These are phyloP conservation scores for Dolichallabes microphthalmus DNA, from an alignment of 2,113 vertebrate species.

Conservation along the genomic window DNA sequence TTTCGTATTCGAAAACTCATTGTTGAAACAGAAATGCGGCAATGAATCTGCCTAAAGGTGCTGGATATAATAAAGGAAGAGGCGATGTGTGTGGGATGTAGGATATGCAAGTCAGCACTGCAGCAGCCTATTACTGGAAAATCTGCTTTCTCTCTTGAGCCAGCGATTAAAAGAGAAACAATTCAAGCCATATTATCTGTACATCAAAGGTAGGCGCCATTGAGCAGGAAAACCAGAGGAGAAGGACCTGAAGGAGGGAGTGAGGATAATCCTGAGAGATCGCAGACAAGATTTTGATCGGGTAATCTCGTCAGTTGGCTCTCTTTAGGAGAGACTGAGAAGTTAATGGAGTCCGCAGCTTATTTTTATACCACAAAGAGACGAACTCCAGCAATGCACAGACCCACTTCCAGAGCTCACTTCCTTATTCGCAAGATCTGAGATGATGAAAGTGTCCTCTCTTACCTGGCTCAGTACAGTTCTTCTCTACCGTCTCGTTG, in stretches of 20 bases:
- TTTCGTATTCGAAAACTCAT: background rate
- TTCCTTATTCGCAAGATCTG: background rate
- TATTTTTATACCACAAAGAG: background rate
- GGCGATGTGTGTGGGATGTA: background rate
- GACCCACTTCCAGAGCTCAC: background rate
- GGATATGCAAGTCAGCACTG: constrained; percentile 1
- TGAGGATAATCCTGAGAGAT: constrained; percentile 58
- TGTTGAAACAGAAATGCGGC: constrained; percentile 7
- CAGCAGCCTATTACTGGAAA: constrained; percentile 18
- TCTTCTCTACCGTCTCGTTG: constrained; percentile 81
- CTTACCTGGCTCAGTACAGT: constrained; percentile 90
- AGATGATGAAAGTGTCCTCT: constrained; percentile 31
- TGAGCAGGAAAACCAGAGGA: background rate
- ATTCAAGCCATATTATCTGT: constrained; percentile 6
- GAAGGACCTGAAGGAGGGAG: background rate
- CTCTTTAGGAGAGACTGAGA: constrained; percentile 42
- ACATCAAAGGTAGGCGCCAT: background rate
- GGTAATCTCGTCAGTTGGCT: constrained; percentile 60
- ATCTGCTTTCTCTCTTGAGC: constrained; percentile 15
- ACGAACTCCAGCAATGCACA: background rate
- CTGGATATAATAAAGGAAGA: constrained; percentile 14
- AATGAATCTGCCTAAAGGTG: background rate
- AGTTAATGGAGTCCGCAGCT: constrained; percentile 19
- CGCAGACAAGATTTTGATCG: constrained; percentile 53
- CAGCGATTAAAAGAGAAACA: constrained; percentile 27